Conservation (phyloP, 1,140 invertebrate species). For the Drosophila kikkawai region DNA sequence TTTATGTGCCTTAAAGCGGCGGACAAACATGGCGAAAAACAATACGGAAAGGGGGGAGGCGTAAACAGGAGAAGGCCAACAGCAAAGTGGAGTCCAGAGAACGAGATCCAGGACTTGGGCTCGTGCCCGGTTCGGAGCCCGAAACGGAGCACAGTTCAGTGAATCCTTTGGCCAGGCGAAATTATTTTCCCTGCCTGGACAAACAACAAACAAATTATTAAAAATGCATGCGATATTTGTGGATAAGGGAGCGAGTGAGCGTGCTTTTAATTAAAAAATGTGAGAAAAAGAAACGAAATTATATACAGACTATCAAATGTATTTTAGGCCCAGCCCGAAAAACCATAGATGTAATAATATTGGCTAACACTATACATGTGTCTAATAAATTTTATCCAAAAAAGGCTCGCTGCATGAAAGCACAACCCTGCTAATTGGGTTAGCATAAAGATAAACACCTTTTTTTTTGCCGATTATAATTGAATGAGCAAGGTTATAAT, state of each 20-base stretch:
- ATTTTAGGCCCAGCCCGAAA: constrained; percentile 17
- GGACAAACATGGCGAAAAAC: constrained; percentile 29
- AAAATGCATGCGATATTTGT: constrained; percentile 73
- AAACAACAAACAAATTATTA: constrained; percentile 80
- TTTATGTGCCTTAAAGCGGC: constrained; percentile 71
- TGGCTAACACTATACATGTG: background rate
- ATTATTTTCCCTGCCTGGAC: constrained; percentile 71
- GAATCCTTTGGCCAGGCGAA: constrained; percentile 68
- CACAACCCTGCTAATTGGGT: constrained; percentile 18
- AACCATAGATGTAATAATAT: background rate
- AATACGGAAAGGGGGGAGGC: constrained; percentile 10
- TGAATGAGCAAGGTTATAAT: constrained; percentile 6
- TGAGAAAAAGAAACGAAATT: constrained; percentile 41
- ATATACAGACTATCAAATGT: constrained; percentile 33
- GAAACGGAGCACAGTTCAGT: constrained; percentile 68
- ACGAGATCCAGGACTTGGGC: constrained; percentile 32
- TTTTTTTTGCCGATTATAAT: constrained; percentile 4
- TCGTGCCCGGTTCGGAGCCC: constrained; percentile 10
- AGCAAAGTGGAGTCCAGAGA: constrained; percentile 30
- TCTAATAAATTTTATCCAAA: constrained; percentile 12
- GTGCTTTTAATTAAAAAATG: constrained; percentile 70
- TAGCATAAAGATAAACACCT: constrained; percentile 10
- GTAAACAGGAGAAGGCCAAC: constrained; percentile 14
- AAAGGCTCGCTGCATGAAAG: constrained; percentile 2
- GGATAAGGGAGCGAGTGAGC: constrained; percentile 38